These are phyloP conservation scores for Virgularia gustaviana DNA, from an alignment of 92 coral and sea anemone species.

Conservation along the genomic window DNA sequence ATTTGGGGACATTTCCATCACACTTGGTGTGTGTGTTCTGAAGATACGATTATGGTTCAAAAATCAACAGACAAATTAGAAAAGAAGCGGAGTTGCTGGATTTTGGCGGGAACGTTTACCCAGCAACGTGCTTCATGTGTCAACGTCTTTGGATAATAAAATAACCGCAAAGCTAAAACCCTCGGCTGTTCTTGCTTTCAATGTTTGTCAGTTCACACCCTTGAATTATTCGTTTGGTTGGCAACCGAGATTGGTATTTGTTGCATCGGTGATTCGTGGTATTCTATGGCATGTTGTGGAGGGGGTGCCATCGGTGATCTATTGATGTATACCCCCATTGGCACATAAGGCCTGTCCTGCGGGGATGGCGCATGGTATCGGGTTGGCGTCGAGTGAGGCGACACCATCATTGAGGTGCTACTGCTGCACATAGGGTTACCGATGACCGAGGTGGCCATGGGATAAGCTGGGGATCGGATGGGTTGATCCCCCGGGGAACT, in stretches of 20 bases:
- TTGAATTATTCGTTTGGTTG: conserved; percentile 22
- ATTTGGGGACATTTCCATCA: no score
- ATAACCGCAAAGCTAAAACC: neutral
- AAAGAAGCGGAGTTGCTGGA: no score
- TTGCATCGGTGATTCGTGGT: conserved; percentile 33
- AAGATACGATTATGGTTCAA: no score
- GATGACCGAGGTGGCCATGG: conserved; percentile 38
- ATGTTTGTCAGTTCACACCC: conserved; percentile 12
- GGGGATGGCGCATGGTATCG: conserved; percentile 29
- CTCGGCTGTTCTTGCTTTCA: neutral
- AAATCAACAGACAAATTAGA: no score
- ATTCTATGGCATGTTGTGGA: conserved; percentile 32
- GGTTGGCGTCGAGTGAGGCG: conserved; percentile 24
- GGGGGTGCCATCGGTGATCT: conserved; percentile 29
- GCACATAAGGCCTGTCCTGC: conserved; percentile 36
- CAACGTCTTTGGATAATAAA: neutral
- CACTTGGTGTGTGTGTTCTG: no score
- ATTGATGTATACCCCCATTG: conserved; percentile 29
- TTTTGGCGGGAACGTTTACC: no score
- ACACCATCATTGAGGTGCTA: conserved; percentile 23
- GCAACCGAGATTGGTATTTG: conserved; percentile 31
- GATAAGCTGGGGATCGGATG: conserved; percentile 37
- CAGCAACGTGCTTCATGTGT: neutral
- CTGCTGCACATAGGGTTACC: conserved; percentile 46
- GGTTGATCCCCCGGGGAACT: conserved; percentile 31